These are phyloP conservation scores for Nysson spinosus DNA, from an alignment of 2,888 invertebrate genomes.

Conservation along the genomic window DNA sequence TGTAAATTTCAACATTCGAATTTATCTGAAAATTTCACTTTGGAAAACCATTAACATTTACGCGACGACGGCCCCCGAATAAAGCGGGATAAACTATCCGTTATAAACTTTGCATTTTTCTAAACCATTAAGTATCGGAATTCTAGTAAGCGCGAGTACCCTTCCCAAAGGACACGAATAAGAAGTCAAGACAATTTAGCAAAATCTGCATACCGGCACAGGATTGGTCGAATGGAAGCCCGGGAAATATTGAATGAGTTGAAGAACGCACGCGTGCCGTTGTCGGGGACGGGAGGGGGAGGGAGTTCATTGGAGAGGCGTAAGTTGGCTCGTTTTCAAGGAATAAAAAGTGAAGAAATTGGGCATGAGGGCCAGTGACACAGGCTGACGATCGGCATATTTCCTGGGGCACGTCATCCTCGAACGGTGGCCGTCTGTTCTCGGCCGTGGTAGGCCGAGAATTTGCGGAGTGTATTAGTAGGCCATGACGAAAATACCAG, in stretches of 20 bases:
- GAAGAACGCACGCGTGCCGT: background rate
- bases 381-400: slow-evolving; percentile 50
- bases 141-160: too few relatives aligned
- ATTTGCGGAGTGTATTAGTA: slow-evolving; percentile 63
- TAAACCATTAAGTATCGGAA: too few relatives aligned
- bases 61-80: too few relatives aligned
- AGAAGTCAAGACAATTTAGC: too few relatives aligned
- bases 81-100: too few relatives aligned
- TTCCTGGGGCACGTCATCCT: slow-evolving; percentile 48
- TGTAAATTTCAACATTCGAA: too few relatives aligned
- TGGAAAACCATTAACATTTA: too few relatives aligned
- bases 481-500: slow-evolving; percentile 65
- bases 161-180: too few relatives aligned
- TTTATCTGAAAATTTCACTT: background rate
- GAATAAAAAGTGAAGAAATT: slow-evolving; percentile 25
- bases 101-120: too few relatives aligned
- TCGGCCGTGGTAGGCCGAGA: slow-evolving; percentile 43
- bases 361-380: slow-evolving; percentile 39
- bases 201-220: too few relatives aligned
- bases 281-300: background rate
- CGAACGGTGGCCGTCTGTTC: slow-evolving; percentile 22
- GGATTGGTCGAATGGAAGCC: too few relatives aligned
- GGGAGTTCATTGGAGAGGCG: background rate
- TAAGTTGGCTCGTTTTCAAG: slow-evolving; percentile 31
- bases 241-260: too few relatives aligned